Percentiles rank a stretch among this genome's conserved stretches.
Evolutionary conservation across 2,888 invertebrate genomes (phyloP).

Genomic region (Aleiodes leptofemur): DNA sequence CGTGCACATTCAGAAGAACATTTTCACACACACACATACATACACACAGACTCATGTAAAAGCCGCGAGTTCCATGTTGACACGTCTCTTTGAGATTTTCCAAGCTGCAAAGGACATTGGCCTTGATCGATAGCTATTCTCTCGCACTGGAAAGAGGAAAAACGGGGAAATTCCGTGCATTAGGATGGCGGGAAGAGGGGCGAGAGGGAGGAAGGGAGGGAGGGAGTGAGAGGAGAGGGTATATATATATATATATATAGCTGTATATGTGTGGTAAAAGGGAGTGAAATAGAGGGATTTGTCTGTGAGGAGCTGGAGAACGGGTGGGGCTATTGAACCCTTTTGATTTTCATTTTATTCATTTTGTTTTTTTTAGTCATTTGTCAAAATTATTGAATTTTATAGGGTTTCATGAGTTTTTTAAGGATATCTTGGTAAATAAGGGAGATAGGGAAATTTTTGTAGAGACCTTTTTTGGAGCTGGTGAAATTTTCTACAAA

Average conservation of each 20-base stretch:
- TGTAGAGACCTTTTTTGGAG: too few species aligned
- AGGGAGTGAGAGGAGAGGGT: neutral
- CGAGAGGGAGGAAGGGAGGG: too few species aligned
- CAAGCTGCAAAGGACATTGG: slow-evolving; percentile 33
- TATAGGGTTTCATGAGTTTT: too few species aligned
- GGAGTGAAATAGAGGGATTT: slow-evolving; percentile 39
- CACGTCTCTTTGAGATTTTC: slow-evolving; percentile 23
- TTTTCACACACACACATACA: neutral
- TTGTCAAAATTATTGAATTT: too few species aligned
- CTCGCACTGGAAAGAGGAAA: slow-evolving; percentile 28
- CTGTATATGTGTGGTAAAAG: slow-evolving; percentile 12
- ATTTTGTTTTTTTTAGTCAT: too few species aligned
- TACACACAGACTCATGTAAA: neutral
- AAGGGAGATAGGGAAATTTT: too few species aligned
- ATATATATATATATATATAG: neutral
- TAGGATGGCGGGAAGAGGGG: neutral
- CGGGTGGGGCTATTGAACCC: slow-evolving; percentile 44
- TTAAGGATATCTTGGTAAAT: too few species aligned
- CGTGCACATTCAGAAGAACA: neutral
- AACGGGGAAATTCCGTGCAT: slow-evolving; percentile 6
- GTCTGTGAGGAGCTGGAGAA: slow-evolving; percentile 40
- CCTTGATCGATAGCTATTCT: slow-evolving; percentile 48
- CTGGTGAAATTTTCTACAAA: too few species aligned
- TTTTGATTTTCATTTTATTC: neutral
- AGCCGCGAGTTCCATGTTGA: slow-evolving; percentile 1